These are phyloP conservation scores for Gambusia affinis DNA, from an alignment of 2,113 vertebrate species.

Conservation along the genomic window DNA sequence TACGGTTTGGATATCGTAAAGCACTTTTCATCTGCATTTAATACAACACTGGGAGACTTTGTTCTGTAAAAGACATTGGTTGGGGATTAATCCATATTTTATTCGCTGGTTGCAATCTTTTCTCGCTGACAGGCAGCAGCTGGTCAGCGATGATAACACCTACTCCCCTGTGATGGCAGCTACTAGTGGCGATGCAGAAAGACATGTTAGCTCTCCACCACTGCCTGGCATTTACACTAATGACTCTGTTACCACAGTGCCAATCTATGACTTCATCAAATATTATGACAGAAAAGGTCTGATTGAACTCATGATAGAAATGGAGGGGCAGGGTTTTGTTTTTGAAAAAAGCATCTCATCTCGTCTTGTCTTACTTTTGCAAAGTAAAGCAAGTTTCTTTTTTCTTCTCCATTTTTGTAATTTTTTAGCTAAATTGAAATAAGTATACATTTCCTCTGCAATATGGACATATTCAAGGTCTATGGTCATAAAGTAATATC, in stretches of 20 bases:
- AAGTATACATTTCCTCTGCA: too few species aligned
- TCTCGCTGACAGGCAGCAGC: neutral
- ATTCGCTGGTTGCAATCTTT: neutral
- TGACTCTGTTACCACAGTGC: neutral
- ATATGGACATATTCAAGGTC: too few species aligned
- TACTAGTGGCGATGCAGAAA: neutral
- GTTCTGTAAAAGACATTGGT: neutral
- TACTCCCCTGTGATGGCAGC: neutral
- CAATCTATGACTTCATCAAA: too few species aligned
- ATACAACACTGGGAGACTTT: neutral
- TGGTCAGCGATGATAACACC: neutral
- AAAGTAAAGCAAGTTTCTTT: too few species aligned
- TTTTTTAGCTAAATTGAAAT: too few species aligned
- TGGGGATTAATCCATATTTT: slow-evolving; percentile 1
- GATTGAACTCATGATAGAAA: too few species aligned
- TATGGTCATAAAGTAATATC: neutral
- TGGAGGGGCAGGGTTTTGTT: too few species aligned
- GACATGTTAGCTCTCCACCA: neutral
- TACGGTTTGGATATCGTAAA: neutral
- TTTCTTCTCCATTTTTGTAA: too few species aligned
- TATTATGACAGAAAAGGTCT: too few species aligned
- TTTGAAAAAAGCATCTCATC: too few species aligned
- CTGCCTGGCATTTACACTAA: neutral
- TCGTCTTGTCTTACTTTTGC: too few species aligned
- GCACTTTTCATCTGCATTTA: neutral